phyloP scores from a whole-genome alignment of 1,140 invertebrate species.

The Lepidotrigona ventralis region DNA sequence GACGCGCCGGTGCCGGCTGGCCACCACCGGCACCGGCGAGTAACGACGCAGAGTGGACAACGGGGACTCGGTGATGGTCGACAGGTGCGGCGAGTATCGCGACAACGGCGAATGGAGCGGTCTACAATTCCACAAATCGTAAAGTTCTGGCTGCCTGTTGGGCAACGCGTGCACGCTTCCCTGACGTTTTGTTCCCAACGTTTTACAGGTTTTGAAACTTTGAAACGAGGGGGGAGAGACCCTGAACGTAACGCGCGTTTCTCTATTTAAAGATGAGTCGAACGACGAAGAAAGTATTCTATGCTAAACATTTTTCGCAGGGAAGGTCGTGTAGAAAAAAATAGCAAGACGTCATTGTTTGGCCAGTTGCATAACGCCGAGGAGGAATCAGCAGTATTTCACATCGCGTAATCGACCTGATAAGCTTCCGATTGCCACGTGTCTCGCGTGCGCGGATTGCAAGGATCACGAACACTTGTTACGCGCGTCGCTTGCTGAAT shows the following conservation, averaged over 20 bases:
- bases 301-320: not conserved
- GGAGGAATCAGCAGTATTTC: not conserved
- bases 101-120: conserved; percentile 78
- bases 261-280: not conserved
- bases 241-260: not conserved
- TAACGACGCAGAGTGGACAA: conserved; percentile 70
- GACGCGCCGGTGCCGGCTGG: conserved; percentile 80
- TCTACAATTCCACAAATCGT: conserved; percentile 46
- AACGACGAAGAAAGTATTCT: not conserved
- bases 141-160: not conserved
- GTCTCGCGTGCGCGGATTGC: not conserved
- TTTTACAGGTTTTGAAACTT: not conserved
- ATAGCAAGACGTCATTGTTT: not conserved
- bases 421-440: conserved; percentile 10
- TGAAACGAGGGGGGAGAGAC: not conserved
- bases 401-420: not conserved
- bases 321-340: too few species aligned
- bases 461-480: conserved; percentile 53
- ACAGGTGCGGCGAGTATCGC: conserved; percentile 86
- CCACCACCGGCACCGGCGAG: conserved; percentile 55
- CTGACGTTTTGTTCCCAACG: not conserved
- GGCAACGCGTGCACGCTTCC: not conserved
- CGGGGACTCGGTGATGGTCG: conserved; percentile 86
- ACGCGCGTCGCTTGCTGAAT: conserved; percentile 12
- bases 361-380: not conserved